Evolutionary conservation across 2,888 invertebrate genomes (phyloP).

Genomic region (Volucella bombylans): DNA sequence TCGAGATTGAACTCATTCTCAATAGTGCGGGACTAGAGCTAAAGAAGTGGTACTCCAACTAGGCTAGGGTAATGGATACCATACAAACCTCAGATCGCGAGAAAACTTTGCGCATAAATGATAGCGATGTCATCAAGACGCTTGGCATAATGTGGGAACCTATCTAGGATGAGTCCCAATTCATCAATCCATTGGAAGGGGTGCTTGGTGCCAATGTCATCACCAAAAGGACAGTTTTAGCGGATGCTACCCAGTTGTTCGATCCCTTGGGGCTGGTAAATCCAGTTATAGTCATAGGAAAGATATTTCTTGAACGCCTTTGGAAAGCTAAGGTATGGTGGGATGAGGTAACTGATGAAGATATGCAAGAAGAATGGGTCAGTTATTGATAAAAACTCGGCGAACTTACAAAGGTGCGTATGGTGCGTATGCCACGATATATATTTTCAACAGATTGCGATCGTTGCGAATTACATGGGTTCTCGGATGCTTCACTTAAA

Average conservation of each 20-base stretch:
- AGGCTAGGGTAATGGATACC: conserved; percentile 21
- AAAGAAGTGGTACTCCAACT: conserved; percentile 65
- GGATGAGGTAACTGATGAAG: background rate
- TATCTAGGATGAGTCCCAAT: conserved; percentile 33
- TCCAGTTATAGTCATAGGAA: conserved; percentile 5
- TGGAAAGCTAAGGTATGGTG: background rate
- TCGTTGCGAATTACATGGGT: conserved; percentile 36
- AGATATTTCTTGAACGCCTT: background rate
- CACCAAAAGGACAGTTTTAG: conserved; percentile 59
- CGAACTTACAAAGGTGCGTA: conserved; percentile 9
- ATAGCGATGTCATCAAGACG: conserved; percentile 54
- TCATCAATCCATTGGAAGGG: conserved; percentile 26
- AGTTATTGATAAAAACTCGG: conserved; percentile 8
- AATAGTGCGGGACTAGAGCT: conserved; percentile 56
- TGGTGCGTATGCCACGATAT: conserved; percentile 23
- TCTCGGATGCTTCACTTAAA: conserved; percentile 47
- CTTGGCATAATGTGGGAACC: conserved; percentile 58
- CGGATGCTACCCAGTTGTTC: conserved; percentile 51
- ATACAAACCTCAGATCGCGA: conserved; percentile 25
- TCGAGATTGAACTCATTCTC: conserved; percentile 50
- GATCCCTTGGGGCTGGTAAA: conserved; percentile 14
- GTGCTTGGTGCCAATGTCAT: background rate
- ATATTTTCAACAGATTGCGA: background rate
- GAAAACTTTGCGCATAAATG: conserved; percentile 33
- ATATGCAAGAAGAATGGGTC: background rate